Evolutionary conservation across 2,888 invertebrate species (phyloP), one percentile per base, ranked within the genome.

Genomic region (Drosophila bunnanda): DNA sequence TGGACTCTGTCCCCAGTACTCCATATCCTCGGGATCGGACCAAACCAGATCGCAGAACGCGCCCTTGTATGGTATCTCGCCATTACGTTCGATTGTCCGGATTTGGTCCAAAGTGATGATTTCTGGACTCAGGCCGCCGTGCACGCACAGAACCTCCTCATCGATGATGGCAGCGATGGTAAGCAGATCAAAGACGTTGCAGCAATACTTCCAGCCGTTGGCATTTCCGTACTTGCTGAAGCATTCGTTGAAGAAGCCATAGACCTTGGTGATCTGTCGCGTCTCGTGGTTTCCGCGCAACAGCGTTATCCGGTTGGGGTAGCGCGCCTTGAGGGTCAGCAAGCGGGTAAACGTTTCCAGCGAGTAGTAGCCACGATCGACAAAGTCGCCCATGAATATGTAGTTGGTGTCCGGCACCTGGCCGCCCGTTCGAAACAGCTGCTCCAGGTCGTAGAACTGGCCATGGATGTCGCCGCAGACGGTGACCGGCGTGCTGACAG

Each of bases 381-480:
- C 99, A 94, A 99, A 99, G 93, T 99, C 99, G 17, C 99, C 99
- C 97, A 99, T 98, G 92, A 99, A 99, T 86, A 99, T 94, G 92
- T 99, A 99, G 93, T 99, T 99, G 58, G 99, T 99, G 93, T 98
- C 98, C 10, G 99, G 99, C 74, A 99, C 98, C 94, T 98, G 98
- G 13, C 99, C 99, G 48, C 99, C 99, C 20, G 99, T 99, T 95
- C 98, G 98, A 91, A 98, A 98, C 61, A 98, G 93, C 93, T 98
- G 98, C 92, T 98, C 99, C 76, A 99, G 94, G 93, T 99, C 99
- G 93, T 99, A 99, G 93, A 99, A 99, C 91, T 91, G 99, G 70
- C 99, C 99, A 93, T 99, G 99, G 91, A 99, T 99, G 93, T 99
- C 99, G 32, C 99, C 99, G 93, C 99, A 99, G 72, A 99, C 98